A percentile compares a stretch with the other conserved stretches of the same genome.
These are phyloP conservation scores for Phyllostomus hastatus DNA, from an alignment of 2,113 vertebrate genomes.

Conservation along the genomic window DNA sequence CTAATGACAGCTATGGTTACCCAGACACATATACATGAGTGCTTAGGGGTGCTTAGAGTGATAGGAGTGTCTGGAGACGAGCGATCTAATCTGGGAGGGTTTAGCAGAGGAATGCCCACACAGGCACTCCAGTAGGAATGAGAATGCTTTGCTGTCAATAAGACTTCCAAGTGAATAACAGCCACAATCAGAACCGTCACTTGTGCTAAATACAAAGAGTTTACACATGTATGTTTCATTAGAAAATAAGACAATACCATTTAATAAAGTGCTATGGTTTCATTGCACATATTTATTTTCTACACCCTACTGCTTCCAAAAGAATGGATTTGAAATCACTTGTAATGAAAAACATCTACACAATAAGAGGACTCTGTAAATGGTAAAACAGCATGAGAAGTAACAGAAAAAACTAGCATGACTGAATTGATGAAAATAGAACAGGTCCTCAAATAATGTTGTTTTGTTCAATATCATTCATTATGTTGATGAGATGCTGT, in stretches of 20 bases:
- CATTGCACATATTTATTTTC: background rate
- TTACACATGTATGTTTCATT: background rate
- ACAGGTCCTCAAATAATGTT: background rate
- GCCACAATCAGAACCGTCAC: background rate
- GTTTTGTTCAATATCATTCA: background rate
- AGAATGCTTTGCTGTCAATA: slow-evolving; percentile 7
- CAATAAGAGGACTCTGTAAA: background rate
- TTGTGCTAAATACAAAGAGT: background rate
- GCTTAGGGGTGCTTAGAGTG: slow-evolving; percentile 25
- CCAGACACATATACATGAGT: slow-evolving; percentile 40
- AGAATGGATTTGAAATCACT: slow-evolving; percentile 13
- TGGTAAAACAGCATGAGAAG: background rate
- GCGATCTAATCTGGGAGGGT: slow-evolving; percentile 19
- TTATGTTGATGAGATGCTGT: background rate
- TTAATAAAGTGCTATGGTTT: slow-evolving; percentile 25
- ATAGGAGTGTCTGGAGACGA: slow-evolving; percentile 38
- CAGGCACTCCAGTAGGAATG: background rate
- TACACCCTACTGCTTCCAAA: background rate
- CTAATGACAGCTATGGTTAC: slow-evolving; percentile 64
- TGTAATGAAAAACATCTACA: background rate
- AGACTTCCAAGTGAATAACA: background rate
- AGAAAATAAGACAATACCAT: background rate
- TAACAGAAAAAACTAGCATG: background rate
- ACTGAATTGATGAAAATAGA: background rate
- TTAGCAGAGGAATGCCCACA: background rate